These are phyloP conservation scores for Atrichornis clamosus DNA, from an alignment of 2,113 vertebrate genomes.

Conservation along the genomic window DNA sequence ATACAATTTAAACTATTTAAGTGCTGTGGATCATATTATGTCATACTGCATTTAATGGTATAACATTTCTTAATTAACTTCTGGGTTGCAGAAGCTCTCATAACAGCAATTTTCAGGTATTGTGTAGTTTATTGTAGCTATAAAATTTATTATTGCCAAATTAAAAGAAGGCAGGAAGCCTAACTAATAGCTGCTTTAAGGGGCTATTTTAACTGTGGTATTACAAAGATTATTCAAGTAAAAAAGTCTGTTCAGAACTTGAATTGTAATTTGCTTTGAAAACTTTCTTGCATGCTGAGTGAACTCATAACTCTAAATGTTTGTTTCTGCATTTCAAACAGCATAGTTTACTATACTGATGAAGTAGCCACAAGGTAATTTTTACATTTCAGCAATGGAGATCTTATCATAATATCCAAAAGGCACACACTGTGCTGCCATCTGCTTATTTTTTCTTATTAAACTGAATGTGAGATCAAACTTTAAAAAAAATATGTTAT, in stretches of 20 bases:
- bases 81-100: not conserved
- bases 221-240: not conserved
- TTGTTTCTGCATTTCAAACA: constrained; percentile 35
- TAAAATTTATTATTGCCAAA: constrained; percentile 8
- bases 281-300: not conserved
- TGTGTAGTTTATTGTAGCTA: not conserved
- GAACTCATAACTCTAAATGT: constrained; percentile 7
- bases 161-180: constrained; percentile 11
- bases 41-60: not conserved
- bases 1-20: not conserved
- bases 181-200: not conserved
- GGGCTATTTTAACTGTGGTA: not conserved
- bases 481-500: not conserved
- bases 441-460: constrained; percentile 49
- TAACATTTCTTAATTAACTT: constrained; percentile 42
- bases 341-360: not conserved
- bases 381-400: constrained; percentile 24
- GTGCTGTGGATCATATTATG: not conserved
- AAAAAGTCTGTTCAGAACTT: not conserved
- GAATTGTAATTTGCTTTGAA: constrained; percentile 17
- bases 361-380: constrained; percentile 44
- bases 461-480: constrained; percentile 3
- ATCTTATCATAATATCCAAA: constrained; percentile 32
- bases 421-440: constrained; percentile 42
- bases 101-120: constrained; percentile 6